These are phyloP conservation scores for Drosophila pachea DNA, from an alignment of 1,140 invertebrate species.

Conservation along the genomic window DNA sequence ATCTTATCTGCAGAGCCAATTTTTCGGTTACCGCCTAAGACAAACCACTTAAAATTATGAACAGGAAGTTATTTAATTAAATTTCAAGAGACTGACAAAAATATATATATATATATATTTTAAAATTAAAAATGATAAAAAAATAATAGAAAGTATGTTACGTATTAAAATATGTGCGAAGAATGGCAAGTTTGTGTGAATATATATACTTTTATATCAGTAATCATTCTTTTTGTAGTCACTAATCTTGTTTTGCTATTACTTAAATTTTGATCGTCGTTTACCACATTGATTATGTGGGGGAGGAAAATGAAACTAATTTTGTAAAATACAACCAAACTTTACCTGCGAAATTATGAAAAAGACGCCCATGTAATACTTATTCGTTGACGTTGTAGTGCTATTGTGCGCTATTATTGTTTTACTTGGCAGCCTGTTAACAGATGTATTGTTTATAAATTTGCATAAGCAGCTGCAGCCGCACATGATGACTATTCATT, in stretches of 20 bases:
- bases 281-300: too few relatives aligned
- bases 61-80: constrained; percentile 3
- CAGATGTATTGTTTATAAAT: constrained; percentile 24
- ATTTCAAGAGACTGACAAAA: neutral
- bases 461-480: constrained; percentile 14
- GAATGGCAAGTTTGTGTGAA: neutral
- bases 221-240: too few relatives aligned
- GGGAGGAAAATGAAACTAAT: too few relatives aligned
- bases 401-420: constrained; percentile 23
- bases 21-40: neutral
- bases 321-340: too few relatives aligned
- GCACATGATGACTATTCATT: constrained; percentile 4
- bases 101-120: neutral
- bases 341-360: neutral
- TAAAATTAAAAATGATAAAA: neutral
- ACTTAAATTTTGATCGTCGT: too few relatives aligned
- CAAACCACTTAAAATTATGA: constrained; percentile 5
- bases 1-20: constrained; percentile 5
- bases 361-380: neutral
- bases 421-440: constrained; percentile 24
- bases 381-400: constrained; percentile 3
- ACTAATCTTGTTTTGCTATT: too few relatives aligned
- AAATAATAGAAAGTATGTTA: neutral
- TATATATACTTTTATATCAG: too few relatives aligned
- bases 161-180: neutral